Percentiles rank a stretch among this genome's conserved stretches.
Evolutionary conservation across 1,140 invertebrate genomes (phyloP).

Genomic region (Tetramorium alpestre): DNA sequence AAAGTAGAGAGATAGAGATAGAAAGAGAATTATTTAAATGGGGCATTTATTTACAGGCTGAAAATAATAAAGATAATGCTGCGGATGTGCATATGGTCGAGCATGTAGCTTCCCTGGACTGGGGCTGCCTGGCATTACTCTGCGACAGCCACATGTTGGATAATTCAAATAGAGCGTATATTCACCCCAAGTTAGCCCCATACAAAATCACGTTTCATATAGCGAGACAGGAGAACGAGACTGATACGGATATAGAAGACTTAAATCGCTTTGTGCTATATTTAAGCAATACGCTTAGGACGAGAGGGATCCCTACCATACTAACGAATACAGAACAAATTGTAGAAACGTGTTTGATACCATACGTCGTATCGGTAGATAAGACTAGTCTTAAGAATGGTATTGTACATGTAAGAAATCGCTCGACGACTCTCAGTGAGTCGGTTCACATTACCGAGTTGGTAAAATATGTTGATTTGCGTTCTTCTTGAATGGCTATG

Average conservation of each 20-base stretch:
- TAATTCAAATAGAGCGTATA: slow-evolving; percentile 83
- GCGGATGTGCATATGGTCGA: slow-evolving; percentile 82
- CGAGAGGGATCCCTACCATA: slow-evolving; percentile 80
- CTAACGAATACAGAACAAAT: slow-evolving; percentile 70
- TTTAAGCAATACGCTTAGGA: slow-evolving; percentile 81
- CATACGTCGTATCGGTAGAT: slow-evolving; percentile 89
- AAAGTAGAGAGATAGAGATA: not conserved
- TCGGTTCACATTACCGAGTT: slow-evolving; percentile 86
- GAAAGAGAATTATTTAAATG: slow-evolving; percentile 51
- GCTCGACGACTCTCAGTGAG: slow-evolving; percentile 89
- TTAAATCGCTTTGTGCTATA: slow-evolving; percentile 82
- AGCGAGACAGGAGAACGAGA: slow-evolving; percentile 59
- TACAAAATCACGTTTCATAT: slow-evolving; percentile 89
- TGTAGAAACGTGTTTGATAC: slow-evolving; percentile 86
- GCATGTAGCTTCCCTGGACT: slow-evolving; percentile 87
- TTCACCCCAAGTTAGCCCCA: slow-evolving; percentile 91
- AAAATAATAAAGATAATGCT: slow-evolving; percentile 81
- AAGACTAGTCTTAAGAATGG: slow-evolving; percentile 90
- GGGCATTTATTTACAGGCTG: slow-evolving; percentile 85
- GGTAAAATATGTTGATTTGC: slow-evolving; percentile 80
- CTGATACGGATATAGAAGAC: slow-evolving; percentile 74
- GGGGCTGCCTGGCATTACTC: slow-evolving; percentile 87
- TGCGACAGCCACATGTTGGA: slow-evolving; percentile 87
- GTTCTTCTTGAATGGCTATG: slow-evolving; percentile 46
- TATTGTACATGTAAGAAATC: slow-evolving; percentile 89